Evolutionary conservation across 2,113 vertebrate species (phyloP), one percentile per base, ranked within the genome.

Genomic region (Passer montanus): DNA sequence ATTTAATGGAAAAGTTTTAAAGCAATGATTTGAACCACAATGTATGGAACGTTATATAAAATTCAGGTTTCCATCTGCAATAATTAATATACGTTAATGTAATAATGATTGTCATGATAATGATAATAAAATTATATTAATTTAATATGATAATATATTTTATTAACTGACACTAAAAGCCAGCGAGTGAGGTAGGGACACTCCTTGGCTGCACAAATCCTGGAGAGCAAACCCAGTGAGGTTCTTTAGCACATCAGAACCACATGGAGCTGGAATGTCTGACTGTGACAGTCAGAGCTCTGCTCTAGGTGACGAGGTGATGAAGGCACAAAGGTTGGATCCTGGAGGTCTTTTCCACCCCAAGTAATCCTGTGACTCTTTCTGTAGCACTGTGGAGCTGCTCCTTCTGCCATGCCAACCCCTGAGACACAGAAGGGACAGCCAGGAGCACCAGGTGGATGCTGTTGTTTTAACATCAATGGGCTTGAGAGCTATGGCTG

Each of bases 301-400:
- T 77, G 53, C 1, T 52, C 37, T 66, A 39, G n/a, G 6, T 75
- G 23, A 24, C 0, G 1, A 43, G 24, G 9, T 6, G 52, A 0
- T 58, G 31, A 55, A 15, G 14, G 63, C 26, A 35, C 35, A 69
- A 55, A 62, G 26, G 21, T 1, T 83, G 63, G 63, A 49, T 33
- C 35, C 37, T 63, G 49, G 35, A 63, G 49, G 31, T 33, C 12
- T 77, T 56, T 70, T 17, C 64, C 49, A 63, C 8, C 15, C 41
- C 64, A 84, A 1, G 28, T 12, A 27, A 44, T 43, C 56, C 49
- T 49, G 12, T 56, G 31, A 15, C 23, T 31, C 22, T 27, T n/a
- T 31, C 47, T 77, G 55, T 2, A 49, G 30, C 18, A 3, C 41
- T 39, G 15, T 37, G 62, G 43, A 72, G 58, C 35, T 80, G 35